These are phyloP conservation scores for Hemibagrus wyckioides DNA, from an alignment of 2,113 vertebrate species.

Conservation along the genomic window DNA sequence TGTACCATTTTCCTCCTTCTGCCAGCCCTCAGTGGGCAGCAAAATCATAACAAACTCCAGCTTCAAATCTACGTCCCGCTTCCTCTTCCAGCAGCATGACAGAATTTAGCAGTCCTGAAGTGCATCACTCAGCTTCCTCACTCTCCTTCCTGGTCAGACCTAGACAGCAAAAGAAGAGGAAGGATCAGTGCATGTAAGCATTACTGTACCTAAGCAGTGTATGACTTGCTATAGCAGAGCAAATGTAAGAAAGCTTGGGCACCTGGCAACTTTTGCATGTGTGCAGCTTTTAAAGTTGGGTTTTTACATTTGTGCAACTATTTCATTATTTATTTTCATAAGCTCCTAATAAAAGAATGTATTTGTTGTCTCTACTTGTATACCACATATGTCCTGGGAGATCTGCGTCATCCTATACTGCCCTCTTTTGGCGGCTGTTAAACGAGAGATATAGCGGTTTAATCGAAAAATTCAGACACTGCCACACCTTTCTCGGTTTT, in stretches of 20 bases:
- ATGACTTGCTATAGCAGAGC: too few species aligned
- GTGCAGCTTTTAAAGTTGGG: not conserved
- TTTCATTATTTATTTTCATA: not conserved
- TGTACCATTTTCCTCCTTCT: not conserved
- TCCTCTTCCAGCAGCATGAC: slow-evolving; percentile 39
- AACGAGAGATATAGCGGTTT: not conserved
- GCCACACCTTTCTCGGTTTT: not conserved
- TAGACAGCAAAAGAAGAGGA: slow-evolving; percentile 4
- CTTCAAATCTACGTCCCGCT: slow-evolving; percentile 46
- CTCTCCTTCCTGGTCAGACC: slow-evolving; percentile 71
- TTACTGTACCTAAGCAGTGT: not conserved
- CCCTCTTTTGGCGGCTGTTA: not conserved
- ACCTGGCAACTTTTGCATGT: not conserved
- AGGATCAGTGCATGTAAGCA: not conserved
- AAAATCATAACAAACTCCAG: slow-evolving; percentile 56
- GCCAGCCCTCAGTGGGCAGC: slow-evolving; percentile 36
- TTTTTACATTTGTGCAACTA: not conserved
- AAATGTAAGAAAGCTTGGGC: not conserved
- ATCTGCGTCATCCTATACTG: not conserved
- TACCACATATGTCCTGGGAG: not conserved
- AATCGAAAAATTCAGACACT: not conserved
- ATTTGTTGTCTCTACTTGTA: not conserved
- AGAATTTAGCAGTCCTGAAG: slow-evolving; percentile 44
- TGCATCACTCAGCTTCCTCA: slow-evolving; percentile 74
- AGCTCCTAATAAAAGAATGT: not conserved